Conservation (phyloP, 1,140 invertebrate species). For the Drosophila pallidifrons region DNA sequence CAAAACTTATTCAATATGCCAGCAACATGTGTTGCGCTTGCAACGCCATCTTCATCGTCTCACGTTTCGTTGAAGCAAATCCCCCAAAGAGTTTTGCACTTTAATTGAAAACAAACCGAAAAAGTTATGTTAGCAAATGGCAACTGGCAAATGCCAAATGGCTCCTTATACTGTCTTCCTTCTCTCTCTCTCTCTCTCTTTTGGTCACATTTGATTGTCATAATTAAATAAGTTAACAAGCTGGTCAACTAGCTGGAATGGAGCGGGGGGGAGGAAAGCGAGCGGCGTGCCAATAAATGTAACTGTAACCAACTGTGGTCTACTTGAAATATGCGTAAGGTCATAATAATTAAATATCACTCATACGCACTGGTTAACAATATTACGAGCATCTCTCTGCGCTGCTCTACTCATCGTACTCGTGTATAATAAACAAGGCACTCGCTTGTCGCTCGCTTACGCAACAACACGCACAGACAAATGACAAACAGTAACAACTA, state of each 20-base stretch:
- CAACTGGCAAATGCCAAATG: constrained; percentile 19
- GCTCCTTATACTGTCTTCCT: neutral
- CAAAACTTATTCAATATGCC: constrained; percentile 47
- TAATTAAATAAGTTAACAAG: constrained; percentile 56
- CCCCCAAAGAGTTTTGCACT: constrained; percentile 18
- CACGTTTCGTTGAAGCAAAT: too few relatives aligned
- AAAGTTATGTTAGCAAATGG: constrained; percentile 35
- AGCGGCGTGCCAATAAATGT: constrained; percentile 40
- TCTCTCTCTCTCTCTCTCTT: too few relatives aligned
- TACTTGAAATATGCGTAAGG: constrained; percentile 44
- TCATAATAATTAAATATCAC: constrained; percentile 75
- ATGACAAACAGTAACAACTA: constrained; percentile 41
- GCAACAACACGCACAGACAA: constrained; percentile 67
- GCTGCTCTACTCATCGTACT: neutral
- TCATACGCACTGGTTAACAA: constrained; percentile 71
- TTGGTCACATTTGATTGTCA: constrained; percentile 46
- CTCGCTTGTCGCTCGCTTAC: constrained; percentile 54
- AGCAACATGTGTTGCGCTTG: constrained; percentile 42
- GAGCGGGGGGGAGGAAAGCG: neutral
- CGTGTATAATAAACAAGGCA: constrained; percentile 58
- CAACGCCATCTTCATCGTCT: neutral
- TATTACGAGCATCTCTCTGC: constrained; percentile 28
- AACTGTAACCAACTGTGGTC: constrained; percentile 17
- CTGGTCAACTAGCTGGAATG: constrained; percentile 24
- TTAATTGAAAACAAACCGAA: constrained; percentile 46